Conservation (phyloP, 2,888 invertebrate genomes). For the Tortricodes alternella region DNA sequence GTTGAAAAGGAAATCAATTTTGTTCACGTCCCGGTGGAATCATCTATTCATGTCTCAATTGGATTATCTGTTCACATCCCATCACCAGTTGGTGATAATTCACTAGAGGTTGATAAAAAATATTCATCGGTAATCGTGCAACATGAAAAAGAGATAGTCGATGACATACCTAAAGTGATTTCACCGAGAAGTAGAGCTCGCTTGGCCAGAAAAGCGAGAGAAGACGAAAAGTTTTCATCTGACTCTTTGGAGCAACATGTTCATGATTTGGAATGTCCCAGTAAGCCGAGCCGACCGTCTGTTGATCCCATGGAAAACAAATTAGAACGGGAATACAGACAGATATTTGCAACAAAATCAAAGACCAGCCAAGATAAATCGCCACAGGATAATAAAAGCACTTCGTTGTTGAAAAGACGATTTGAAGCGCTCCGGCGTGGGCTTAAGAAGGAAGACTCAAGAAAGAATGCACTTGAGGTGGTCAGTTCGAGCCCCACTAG, state of each 20-base stretch:
- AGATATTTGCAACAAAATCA: constrained; percentile 51
- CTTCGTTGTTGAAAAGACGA: constrained; percentile 55
- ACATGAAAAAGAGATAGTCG: neutral
- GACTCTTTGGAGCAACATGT: constrained; percentile 65
- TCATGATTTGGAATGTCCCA: constrained; percentile 61
- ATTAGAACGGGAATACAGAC: constrained; percentile 63
- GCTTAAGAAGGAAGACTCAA: constrained; percentile 52
- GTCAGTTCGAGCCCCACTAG: constrained; percentile 43
- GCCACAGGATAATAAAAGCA: constrained; percentile 45
- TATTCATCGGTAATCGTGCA: too few species aligned
- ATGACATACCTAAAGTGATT: neutral
- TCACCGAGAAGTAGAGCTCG: constrained; percentile 22
- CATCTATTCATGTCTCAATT: too few species aligned
- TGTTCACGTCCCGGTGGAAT: neutral
- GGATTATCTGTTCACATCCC: too few species aligned
- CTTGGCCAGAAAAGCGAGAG: neutral
- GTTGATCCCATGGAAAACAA: constrained; percentile 63
- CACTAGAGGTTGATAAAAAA: too few species aligned
- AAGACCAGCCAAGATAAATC: constrained; percentile 43
- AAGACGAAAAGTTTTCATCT: constrained; percentile 48
- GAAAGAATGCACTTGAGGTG: constrained; percentile 40
- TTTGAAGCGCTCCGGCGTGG: constrained; percentile 62
- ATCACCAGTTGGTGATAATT: neutral
- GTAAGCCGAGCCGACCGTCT: constrained; percentile 44
- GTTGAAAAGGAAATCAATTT: constrained; percentile 38